Evolutionary conservation across 2,113 vertebrate genomes (phyloP).

Genomic region (Recurvirostra avosetta): DNA sequence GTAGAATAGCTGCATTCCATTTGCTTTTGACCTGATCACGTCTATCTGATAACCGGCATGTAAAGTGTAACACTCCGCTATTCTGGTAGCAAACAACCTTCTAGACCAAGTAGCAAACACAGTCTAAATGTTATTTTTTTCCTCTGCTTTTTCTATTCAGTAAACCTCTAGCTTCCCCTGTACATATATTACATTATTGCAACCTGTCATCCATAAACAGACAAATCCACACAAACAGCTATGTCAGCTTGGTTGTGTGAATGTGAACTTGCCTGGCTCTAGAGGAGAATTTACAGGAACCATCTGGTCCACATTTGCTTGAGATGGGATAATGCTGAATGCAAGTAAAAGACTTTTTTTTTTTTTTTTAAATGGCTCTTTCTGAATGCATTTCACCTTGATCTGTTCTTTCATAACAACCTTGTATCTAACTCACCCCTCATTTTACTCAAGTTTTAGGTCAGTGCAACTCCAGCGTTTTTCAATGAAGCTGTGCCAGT

Average conservation of each 20-base stretch:
- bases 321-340: background rate
- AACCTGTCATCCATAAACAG: constrained; percentile 16
- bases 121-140: background rate
- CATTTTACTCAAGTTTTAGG: constrained; percentile 2
- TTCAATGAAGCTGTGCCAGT: constrained; percentile 1
- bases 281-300: constrained; percentile 56
- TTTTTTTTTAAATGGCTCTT: background rate
- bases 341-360: background rate
- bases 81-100: background rate
- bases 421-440: background rate
- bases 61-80: background rate
- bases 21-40: background rate
- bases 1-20: background rate
- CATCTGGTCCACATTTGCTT: constrained; percentile 52
- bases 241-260: constrained; percentile 21
- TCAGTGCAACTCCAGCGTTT: background rate
- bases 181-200: background rate
- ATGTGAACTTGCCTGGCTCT: constrained; percentile 40
- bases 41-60: background rate
- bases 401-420: background rate
- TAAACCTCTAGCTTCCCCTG: background rate
- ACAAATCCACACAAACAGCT: constrained; percentile 38
- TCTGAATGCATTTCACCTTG: constrained; percentile 15
- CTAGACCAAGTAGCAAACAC: background rate
- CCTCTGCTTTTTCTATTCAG: background rate